Evolutionary conservation across 1,140 invertebrate species (phyloP), one percentile per base, ranked within the genome.

Genomic region (Dinothrombium tinctorium): DNA sequence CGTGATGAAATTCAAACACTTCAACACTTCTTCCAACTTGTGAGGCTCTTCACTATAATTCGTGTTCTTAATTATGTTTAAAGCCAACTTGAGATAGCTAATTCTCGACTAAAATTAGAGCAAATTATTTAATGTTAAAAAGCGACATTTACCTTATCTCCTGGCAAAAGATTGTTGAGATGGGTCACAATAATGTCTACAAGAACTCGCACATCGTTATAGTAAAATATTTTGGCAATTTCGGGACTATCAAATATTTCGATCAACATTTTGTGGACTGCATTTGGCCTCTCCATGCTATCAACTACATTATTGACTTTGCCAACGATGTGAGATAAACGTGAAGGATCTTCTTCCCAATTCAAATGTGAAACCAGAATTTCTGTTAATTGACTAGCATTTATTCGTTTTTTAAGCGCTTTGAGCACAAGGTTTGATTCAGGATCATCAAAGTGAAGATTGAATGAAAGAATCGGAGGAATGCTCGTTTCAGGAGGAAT

Each of bases 141-240:
- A 31, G 24, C 38, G 17, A 43, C 37, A 42, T 22, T 60, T 66
- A 84, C 80, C 65, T 68, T 62, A 60, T 84, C 79, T 29, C 78
- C 79, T n/a, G 80, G 70, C 33, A 76, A 73, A 43, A 87, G 66
- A 57, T 92, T 82, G 6, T 76, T 73, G 4, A 92, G 62, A 55
- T 86, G 77, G 22, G 82, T 62, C 17, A 86, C 70, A 33, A 87
- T 72, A 52, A 92, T 87, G 54, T 90, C 84, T 48, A 90, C 74
- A 21, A 89, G 64, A 26, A 90, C 83, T 60, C 79, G 81, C 3
- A 78, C 73, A 56, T 92, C 83, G 55, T 89, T 92, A 0, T 81
- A 84, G 54, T 90, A 92, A 55, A 89, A 81, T 25, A 89, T 66
- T 47, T 69, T 66, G 1, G 82, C 74, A 4, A 81, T 83, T 29